Evolutionary conservation across 2,113 vertebrate genomes (phyloP), one percentile per base, ranked within the genome.

Genomic region (Callipepla californica): DNA sequence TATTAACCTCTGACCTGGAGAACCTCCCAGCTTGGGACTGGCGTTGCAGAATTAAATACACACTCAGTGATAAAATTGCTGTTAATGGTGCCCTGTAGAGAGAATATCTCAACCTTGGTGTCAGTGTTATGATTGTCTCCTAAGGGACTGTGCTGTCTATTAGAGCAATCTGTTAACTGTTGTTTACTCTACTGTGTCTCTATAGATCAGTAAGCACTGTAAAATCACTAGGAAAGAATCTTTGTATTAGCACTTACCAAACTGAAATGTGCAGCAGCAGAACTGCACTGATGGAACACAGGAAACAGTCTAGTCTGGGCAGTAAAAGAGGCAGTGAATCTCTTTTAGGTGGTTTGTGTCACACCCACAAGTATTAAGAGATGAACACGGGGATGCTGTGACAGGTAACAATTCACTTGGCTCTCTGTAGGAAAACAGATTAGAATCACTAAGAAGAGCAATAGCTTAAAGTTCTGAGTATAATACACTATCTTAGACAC

Each of bases 181-280:
- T 87, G n/a, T 79, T 89, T 79, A 67, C 61, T 30, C 18, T 75
- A 58, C 79, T 25, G 51, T 79, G 32, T 40, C 58, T 68, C 53
- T 21, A 30, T 34, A 62, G 44, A 65, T 81, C 78, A 92, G 80
- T 7, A 87, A 66, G 45, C 58, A 67, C 93, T 95, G 94, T 72
- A 67, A 93, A 96, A 95, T 58, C 79, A 45, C 18, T 77, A 34
- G 36, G 51, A 80, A 93, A 44, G 67, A 96, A 91, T 65, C 42
- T 57, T 63, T 65, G 42, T 83, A 69, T 69, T 78, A 91, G 70
- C 76, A 91, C 25, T 82, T 80, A 68, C 50, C 9, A 82, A 91
- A 57, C 30, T 55, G 91, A 92, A 89, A 62, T 14, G 50, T 13
- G 62, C 26, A 89, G 38, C 7, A 65, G 18, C 30, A 77, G 80